These are phyloP conservation scores for Labeo calbasu DNA, from an alignment of 2,797 vertebrate genomes.

Conservation along the genomic window DNA sequence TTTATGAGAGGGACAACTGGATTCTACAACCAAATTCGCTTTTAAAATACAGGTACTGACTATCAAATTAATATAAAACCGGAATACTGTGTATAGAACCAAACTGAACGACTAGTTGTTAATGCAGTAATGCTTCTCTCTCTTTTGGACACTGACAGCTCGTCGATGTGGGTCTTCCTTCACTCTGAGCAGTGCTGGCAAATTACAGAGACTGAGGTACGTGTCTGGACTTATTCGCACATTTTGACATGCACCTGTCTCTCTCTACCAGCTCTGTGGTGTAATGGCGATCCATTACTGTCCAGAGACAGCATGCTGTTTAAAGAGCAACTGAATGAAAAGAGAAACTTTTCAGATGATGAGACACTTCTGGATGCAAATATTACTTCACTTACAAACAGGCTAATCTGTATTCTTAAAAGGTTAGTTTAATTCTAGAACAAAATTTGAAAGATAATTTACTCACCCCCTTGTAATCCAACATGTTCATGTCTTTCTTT, in stretches of 20 bases:
- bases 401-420: no score
- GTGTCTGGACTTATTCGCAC: constrained; percentile 33
- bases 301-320: background rate
- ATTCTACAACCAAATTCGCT: background rate
- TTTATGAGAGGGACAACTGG: constrained; percentile 1
- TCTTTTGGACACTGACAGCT: constrained; percentile 26
- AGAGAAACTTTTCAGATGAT: background rate
- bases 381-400: background rate
- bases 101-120: constrained; percentile 13
- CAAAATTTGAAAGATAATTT: no score
- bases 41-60: background rate
- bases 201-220: constrained; percentile 22
- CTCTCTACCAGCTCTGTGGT: background rate
- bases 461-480: no score
- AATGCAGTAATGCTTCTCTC: constrained; percentile 24
- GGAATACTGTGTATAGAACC: background rate
- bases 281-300: background rate
- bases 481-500: no score
- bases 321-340: background rate
- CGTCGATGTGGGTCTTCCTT: constrained; percentile 17
- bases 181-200: constrained; percentile 9
- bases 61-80: background rate
- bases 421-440: no score
- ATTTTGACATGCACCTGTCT: constrained; percentile 33
- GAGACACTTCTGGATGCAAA: background rate